A percentile compares a stretch with the other conserved stretches of the same genome.
Evolutionary conservation across 2,113 vertebrate genomes (phyloP).

Genomic region (Diadophis punctatus): DNA sequence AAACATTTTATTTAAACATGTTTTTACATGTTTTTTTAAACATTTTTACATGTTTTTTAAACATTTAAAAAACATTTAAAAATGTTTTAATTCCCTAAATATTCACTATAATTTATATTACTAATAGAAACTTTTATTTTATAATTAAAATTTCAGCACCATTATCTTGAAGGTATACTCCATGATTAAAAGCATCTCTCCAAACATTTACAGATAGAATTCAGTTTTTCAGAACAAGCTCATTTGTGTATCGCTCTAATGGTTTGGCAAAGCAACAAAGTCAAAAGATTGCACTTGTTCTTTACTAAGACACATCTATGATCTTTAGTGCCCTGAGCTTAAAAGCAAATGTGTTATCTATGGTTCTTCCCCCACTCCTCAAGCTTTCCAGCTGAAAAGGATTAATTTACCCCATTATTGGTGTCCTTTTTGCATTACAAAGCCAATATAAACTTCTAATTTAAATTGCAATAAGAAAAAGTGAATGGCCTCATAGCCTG

Average conservation of each 20-base stretch:
- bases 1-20: too few species aligned
- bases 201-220: not conserved
- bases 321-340: not conserved
- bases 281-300: not conserved
- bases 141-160: not conserved
- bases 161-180: not conserved
- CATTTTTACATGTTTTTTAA: too few species aligned
- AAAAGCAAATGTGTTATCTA: not conserved
- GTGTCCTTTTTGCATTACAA: conserved; percentile 5
- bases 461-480: conserved; percentile 3
- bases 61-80: too few species aligned
- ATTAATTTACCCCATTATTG: not conserved
- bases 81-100: conserved; percentile 12
- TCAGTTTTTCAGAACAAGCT: not conserved
- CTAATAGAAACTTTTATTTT: conserved; percentile 1
- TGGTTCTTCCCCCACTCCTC: not conserved
- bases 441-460: not conserved
- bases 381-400: conserved; percentile 2
- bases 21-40: too few species aligned
- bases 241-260: not conserved
- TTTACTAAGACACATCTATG: not conserved
- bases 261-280: conserved; percentile 25
- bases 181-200: not conserved
- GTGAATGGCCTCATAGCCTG: not conserved
- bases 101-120: not conserved